Conservation (phyloP, 2,797 vertebrate genomes). For the Neosilurus hyrtlii region DNA sequence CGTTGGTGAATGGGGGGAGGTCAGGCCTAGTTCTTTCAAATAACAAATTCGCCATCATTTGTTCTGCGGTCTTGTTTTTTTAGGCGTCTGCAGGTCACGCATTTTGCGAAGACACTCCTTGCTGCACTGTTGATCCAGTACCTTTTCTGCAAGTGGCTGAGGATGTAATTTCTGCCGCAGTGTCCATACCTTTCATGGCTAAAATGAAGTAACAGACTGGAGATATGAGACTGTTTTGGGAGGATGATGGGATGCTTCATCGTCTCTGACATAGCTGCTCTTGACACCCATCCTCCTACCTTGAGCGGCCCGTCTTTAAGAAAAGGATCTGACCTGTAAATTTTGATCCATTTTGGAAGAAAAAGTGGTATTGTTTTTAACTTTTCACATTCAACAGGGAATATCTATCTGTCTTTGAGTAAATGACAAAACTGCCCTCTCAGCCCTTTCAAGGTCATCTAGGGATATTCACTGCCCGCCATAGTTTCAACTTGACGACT, state of each 20-base stretch:
- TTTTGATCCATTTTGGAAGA: not conserved
- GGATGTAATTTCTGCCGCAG: constrained; percentile 17
- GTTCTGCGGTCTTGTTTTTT: constrained; percentile 15
- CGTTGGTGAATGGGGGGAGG: constrained; percentile 3
- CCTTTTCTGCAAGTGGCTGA: constrained; percentile 13
- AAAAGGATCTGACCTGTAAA: not conserved
- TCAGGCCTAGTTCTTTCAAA: not conserved
- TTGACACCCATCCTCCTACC: not conserved
- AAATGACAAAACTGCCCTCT: not conserved
- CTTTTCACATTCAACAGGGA: not conserved
- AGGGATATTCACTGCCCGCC: constrained; percentile 13
- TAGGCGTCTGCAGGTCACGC: constrained; percentile 20
- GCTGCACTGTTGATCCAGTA: constrained; percentile 29
- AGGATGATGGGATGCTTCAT: not conserved
- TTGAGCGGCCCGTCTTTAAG: not conserved
- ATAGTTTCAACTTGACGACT: not conserved
- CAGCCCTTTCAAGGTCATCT: not conserved
- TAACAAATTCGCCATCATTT: constrained; percentile 38
- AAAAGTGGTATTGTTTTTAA: not conserved
- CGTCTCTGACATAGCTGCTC: not conserved
- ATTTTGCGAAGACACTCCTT: constrained; percentile 26
- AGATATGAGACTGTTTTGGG: not conserved
- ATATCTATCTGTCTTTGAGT: not conserved
- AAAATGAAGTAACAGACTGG: not conserved
- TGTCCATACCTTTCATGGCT: not conserved